phyloP scores from a whole-genome alignment of 2,888 invertebrate species.

The Silvanus unidentatus region DNA sequence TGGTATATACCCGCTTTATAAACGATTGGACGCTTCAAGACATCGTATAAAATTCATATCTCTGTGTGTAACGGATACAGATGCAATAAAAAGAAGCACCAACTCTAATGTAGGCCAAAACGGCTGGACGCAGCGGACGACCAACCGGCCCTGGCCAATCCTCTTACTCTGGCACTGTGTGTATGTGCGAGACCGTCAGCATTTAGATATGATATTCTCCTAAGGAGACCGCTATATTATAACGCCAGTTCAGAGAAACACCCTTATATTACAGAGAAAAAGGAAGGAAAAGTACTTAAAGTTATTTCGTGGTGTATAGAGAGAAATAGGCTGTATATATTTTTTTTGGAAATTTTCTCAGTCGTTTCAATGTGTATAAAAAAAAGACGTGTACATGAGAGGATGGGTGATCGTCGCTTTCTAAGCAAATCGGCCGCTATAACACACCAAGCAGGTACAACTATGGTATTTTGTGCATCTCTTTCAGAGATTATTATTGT shows the following conservation, averaged over 20 bases:
- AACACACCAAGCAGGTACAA: too few relatives aligned
- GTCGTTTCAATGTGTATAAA: too few relatives aligned
- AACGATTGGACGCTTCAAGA: constrained; percentile 6
- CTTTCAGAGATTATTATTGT: too few relatives aligned
- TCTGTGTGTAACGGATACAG: constrained; percentile 7
- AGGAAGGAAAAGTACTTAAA: constrained; percentile 2
- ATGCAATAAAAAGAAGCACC: constrained; percentile 5
- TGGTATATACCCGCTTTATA: background rate
- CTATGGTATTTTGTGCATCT: too few relatives aligned
- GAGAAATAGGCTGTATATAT: too few relatives aligned
- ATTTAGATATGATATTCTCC: constrained; percentile 5
- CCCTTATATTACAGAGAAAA: background rate
- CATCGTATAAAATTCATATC: constrained; percentile 6
- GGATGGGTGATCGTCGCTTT: too few relatives aligned
- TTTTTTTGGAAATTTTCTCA: too few relatives aligned
- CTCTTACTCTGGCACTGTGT: background rate
- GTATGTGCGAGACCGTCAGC: constrained; percentile 4
- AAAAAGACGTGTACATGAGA: too few relatives aligned
- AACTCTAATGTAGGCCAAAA: constrained; percentile 3
- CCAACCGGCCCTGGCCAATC: constrained; percentile 1
- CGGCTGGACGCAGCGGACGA: background rate
- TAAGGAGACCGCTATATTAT: constrained; percentile 1
- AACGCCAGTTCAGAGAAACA: background rate
- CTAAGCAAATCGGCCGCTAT: too few relatives aligned
- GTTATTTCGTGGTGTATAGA: background rate